A percentile compares a stretch with the other conserved stretches of the same genome.
phyloP scores from a whole-genome alignment of 1,140 invertebrate genomes.

The Ridgeia piscesae region DNA sequence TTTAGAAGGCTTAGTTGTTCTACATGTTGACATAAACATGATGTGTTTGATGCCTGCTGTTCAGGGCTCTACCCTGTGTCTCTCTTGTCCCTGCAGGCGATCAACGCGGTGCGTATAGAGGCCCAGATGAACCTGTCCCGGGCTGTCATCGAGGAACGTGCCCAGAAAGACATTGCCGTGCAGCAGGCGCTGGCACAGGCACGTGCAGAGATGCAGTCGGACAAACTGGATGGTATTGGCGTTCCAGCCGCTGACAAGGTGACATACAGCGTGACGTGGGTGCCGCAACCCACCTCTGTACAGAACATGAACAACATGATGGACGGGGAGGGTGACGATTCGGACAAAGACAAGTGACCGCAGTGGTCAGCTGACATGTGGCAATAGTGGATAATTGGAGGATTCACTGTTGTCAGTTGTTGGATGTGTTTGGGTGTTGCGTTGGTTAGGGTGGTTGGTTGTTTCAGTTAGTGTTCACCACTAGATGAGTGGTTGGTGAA shows the following conservation, averaged over 20 bases:
- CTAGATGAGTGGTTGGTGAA: neutral
- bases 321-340: slow-evolving; percentile 26
- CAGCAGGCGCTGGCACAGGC: slow-evolving; percentile 53
- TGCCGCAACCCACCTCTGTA: slow-evolving; percentile 20
- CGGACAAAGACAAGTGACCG: slow-evolving; percentile 21
- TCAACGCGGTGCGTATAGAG: slow-evolving; percentile 50
- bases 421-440: neutral
- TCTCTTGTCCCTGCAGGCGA: slow-evolving; percentile 38
- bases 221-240: neutral
- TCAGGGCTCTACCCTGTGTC: slow-evolving; percentile 11
- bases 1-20: too few relatives aligned
- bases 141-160: slow-evolving; percentile 52
- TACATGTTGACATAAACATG: too few relatives aligned
- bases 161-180: slow-evolving; percentile 53
- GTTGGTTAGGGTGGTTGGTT: neutral
- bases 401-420: too few relatives aligned
- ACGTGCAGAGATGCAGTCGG: slow-evolving; percentile 43
- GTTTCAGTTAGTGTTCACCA: neutral
- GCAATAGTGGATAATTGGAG: too few relatives aligned
- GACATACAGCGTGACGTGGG: slow-evolving; percentile 28
- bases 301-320: slow-evolving; percentile 31
- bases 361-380: neutral
- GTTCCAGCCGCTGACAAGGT: neutral
- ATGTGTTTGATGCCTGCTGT: too few relatives aligned
- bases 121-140: slow-evolving; percentile 50